Percentiles rank a stretch among this genome's conserved stretches.
phyloP scores from a whole-genome alignment of 2,888 invertebrate genomes.

The Drosophila eohydei region DNA sequence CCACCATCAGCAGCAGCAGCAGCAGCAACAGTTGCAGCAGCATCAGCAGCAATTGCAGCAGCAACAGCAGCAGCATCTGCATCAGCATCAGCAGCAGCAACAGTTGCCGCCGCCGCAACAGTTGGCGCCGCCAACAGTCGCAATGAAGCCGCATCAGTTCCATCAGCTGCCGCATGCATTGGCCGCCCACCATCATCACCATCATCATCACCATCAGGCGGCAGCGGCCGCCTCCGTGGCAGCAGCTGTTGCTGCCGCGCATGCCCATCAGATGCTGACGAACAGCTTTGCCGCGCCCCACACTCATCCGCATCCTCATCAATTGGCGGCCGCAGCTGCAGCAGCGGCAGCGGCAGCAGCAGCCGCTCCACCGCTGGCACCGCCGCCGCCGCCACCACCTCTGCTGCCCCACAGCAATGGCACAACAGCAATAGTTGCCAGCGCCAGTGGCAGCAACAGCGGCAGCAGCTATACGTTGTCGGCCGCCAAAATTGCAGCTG shows the following conservation, averaged over 20 bases:
- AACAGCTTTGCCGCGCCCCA: slow-evolving; percentile 43
- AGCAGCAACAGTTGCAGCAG: slow-evolving; percentile 32
- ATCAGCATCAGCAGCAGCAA: slow-evolving; percentile 43
- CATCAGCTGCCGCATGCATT: slow-evolving; percentile 59
- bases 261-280: slow-evolving; percentile 53
- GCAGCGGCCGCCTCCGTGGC: slow-evolving; percentile 56
- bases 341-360: slow-evolving; percentile 21
- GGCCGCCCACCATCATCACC: slow-evolving; percentile 36
- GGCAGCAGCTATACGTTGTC: slow-evolving; percentile 27
- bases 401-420: slow-evolving; percentile 15
- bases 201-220: slow-evolving; percentile 20
- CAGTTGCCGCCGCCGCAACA: slow-evolving; percentile 25
- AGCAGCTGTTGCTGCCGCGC: slow-evolving; percentile 54
- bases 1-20: slow-evolving; percentile 56
- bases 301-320: slow-evolving; percentile 40
- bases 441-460: slow-evolving; percentile 10
- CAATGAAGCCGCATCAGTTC: slow-evolving; percentile 53
- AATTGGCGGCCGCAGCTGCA: slow-evolving; percentile 21
- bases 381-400: slow-evolving; percentile 23
- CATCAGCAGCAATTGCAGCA: slow-evolving; percentile 36
- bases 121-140: slow-evolving; percentile 42
- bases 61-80: slow-evolving; percentile 34
- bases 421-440: slow-evolving; percentile 17
- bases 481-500: slow-evolving; percentile 68
- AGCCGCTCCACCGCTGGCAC: slow-evolving; percentile 9